A percentile compares a stretch with the other conserved stretches of the same genome.
Evolutionary conservation across 1,140 invertebrate species (phyloP).

Genomic region (Ctenoplectra terminalis): DNA sequence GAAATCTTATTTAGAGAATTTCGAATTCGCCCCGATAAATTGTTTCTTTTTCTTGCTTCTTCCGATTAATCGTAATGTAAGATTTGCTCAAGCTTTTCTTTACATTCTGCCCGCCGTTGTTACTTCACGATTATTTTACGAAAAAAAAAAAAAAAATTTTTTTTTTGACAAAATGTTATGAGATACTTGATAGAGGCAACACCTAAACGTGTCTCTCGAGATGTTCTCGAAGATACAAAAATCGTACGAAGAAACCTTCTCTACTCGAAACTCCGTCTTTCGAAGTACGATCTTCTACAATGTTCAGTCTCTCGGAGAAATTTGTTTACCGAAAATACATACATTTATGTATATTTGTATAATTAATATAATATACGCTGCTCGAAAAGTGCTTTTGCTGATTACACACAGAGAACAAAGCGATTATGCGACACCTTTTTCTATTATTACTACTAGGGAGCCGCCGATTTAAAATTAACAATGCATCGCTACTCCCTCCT

Average conservation of each 20-base stretch:
- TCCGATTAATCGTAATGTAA: neutral
- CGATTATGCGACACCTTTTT: neutral
- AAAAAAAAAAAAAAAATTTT: too few species aligned
- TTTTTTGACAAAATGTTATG: neutral
- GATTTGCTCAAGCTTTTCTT: neutral
- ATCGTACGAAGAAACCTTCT: neutral
- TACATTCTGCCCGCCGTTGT: too few species aligned
- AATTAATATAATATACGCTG: neutral
- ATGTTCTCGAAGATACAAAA: neutral
- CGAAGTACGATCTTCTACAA: neutral
- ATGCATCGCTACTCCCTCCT: neutral
- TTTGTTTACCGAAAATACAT: constrained; percentile 25
- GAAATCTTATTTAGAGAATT: neutral
- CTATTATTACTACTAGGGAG: neutral
- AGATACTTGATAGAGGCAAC: neutral
- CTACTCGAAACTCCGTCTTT: neutral
- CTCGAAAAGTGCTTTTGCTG: neutral
- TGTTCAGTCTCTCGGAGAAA: constrained; percentile 25
- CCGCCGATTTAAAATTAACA: constrained; percentile 12
- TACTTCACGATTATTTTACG: neutral
- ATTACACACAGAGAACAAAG: constrained; percentile 21
- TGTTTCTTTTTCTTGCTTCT: neutral
- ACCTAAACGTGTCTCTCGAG: neutral
- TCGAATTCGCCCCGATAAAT: neutral
- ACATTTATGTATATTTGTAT: constrained; percentile 14